These are phyloP conservation scores for Phymanthus crucifer DNA, from an alignment of 92 coral and sea anemone genomes.

Conservation along the genomic window DNA sequence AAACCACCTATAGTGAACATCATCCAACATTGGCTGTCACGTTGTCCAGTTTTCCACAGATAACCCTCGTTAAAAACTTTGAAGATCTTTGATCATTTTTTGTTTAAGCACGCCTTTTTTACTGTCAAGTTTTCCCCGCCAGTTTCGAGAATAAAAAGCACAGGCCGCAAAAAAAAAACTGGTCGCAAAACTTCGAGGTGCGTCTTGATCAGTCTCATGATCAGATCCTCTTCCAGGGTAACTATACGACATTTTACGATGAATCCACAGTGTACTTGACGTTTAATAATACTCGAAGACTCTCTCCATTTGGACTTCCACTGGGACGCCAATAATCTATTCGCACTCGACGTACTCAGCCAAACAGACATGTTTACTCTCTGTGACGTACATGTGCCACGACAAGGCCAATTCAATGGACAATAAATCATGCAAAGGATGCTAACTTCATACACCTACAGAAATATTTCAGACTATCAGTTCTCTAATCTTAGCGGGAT, in stretches of 20 bases:
- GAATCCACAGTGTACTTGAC: neutral
- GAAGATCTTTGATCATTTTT: no score
- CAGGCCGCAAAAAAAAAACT: no score
- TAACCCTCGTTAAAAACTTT: no score
- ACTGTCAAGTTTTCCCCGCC: no score
- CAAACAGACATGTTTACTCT: neutral
- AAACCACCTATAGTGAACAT: slow-evolving; percentile 5
- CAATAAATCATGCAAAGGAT: neutral
- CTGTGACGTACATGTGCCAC: neutral
- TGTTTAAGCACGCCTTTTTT: no score
- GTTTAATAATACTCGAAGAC: neutral
- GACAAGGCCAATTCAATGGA: neutral
- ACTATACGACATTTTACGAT: neutral
- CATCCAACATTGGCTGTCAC: neutral
- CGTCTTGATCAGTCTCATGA: no score
- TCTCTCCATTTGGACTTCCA: neutral
- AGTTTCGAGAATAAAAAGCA: no score
- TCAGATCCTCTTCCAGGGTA: no score
- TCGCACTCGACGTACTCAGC: neutral
- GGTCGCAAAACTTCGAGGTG: no score
- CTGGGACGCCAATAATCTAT: neutral
- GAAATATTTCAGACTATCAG: neutral
- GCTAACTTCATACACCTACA: neutral
- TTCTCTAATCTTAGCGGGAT: neutral
- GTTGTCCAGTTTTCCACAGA: neutral